phyloP scores from a whole-genome alignment of 2,113 vertebrate species.

The Ifrita kowaldi region DNA sequence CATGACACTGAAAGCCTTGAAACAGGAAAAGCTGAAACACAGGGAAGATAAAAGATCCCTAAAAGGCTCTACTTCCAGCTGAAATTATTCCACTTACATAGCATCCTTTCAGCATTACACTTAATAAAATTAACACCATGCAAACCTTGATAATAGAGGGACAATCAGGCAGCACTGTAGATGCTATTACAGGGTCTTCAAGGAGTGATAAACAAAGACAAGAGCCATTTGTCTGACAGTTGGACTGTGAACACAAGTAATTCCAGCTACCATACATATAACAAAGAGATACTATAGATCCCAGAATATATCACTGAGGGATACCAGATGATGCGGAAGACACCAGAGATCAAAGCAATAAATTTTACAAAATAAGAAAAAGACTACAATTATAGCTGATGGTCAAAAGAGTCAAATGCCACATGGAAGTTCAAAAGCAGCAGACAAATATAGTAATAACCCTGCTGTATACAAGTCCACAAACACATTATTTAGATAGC shows the following conservation, averaged over 20 bases:
- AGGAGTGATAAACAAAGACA: slow-evolving; percentile 52
- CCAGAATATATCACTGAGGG: not conserved
- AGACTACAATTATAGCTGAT: not conserved
- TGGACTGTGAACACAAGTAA: slow-evolving; percentile 21
- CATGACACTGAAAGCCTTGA: not conserved
- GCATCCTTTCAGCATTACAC: slow-evolving; percentile 8
- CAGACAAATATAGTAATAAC: slow-evolving; percentile 2
- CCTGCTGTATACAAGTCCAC: not conserved
- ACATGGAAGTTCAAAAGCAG: not conserved
- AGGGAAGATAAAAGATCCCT: not conserved
- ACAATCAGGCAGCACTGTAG: not conserved
- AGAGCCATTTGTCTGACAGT: slow-evolving; percentile 30
- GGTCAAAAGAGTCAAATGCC: slow-evolving; percentile 26
- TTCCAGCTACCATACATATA: slow-evolving; percentile 1
- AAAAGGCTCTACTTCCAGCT: not conserved
- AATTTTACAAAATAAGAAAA: slow-evolving; percentile 43
- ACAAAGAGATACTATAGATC: slow-evolving; percentile 8
- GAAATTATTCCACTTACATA: slow-evolving; percentile 9
- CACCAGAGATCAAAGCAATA: slow-evolving; percentile 20
- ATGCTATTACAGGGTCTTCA: slow-evolving; percentile 35
- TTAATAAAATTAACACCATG: slow-evolving; percentile 52
- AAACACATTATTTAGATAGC: not conserved
- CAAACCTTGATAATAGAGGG: slow-evolving; percentile 47
- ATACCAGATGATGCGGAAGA: slow-evolving; percentile 42
- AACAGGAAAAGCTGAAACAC: not conserved